These are phyloP conservation scores for Seriola rivoliana DNA, from an alignment of 2,113 vertebrate genomes.

Conservation along the genomic window DNA sequence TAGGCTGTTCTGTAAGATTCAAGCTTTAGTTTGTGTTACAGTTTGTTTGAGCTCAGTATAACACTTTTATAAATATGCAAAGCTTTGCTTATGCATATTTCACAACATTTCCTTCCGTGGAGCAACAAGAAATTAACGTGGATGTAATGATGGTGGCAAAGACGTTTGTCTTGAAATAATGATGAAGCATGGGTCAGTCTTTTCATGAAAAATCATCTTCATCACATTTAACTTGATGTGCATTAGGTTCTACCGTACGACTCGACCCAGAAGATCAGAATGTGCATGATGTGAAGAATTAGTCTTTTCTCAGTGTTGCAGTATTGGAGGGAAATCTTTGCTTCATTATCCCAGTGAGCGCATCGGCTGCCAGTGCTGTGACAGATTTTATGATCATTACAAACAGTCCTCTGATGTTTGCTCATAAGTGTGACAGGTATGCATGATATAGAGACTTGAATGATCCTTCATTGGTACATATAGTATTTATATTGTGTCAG, in stretches of 20 bases:
- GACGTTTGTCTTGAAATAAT: not conserved
- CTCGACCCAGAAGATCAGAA: not conserved
- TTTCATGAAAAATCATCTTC: no score
- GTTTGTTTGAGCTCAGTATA: conserved; percentile 10
- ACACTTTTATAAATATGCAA: conserved; percentile 14
- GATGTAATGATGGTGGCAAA: not conserved
- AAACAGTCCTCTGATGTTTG: conserved; percentile 11
- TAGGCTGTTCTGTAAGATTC: not conserved
- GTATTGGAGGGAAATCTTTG: no score
- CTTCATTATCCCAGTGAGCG: not conserved
- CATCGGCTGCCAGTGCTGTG: not conserved
- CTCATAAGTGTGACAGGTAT: no score
- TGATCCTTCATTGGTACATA: no score
- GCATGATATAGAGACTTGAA: not conserved
- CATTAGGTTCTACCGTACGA: not conserved
- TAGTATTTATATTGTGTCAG: not conserved
- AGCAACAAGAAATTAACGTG: not conserved
- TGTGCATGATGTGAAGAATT: not conserved
- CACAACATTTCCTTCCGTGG: not conserved
- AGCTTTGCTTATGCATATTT: conserved; percentile 36
- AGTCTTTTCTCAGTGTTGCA: not conserved
- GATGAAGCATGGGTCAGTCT: not conserved
- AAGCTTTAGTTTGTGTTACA: not conserved
- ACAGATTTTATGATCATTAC: not conserved
- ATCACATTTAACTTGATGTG: not conserved